Conservation (phyloP, 2,113 vertebrate species). For the Paraplagusia blochii region DNA sequence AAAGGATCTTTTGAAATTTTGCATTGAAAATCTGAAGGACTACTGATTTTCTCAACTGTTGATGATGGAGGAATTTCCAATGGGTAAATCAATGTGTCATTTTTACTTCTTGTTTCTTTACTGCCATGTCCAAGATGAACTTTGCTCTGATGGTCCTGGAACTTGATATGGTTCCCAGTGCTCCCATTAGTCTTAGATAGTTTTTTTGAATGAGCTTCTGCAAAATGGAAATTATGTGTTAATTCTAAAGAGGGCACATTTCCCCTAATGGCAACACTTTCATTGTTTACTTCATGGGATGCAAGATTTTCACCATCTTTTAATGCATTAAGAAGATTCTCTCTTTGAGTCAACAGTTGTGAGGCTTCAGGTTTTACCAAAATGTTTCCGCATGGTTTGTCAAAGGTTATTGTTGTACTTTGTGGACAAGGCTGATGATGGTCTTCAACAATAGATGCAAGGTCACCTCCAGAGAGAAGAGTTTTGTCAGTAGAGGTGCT, state of each 20-base stretch:
- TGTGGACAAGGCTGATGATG: slow-evolving; percentile 5
- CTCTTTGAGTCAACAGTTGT: slow-evolving; percentile 5
- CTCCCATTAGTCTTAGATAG: slow-evolving; percentile 18
- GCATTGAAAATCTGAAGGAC: neutral
- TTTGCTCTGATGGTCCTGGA: slow-evolving; percentile 3
- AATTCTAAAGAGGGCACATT: neutral
- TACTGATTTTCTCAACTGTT: neutral
- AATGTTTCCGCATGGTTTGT: slow-evolving; percentile 5
- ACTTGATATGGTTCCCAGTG: slow-evolving; percentile 25
- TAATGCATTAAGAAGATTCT: neutral
- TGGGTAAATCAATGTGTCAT: neutral
- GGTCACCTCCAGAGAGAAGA: neutral
- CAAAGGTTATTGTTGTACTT: slow-evolving; percentile 3
- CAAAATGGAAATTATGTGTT: slow-evolving; percentile 3
- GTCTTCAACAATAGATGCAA: neutral
- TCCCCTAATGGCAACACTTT: neutral
- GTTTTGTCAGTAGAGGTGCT: neutral
- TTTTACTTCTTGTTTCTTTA: slow-evolving; percentile 15
- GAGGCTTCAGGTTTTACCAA: neutral
- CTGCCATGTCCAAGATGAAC: neutral
- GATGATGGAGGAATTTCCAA: neutral
- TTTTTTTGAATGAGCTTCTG: slow-evolving; percentile 4
- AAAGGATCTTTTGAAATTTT: slow-evolving; percentile 11
- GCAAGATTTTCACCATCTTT: neutral
- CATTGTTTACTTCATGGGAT: slow-evolving; percentile 4